These are phyloP conservation scores for Rhaphigaster nebulosa DNA, from an alignment of 2,888 invertebrate genomes.

Conservation along the genomic window DNA sequence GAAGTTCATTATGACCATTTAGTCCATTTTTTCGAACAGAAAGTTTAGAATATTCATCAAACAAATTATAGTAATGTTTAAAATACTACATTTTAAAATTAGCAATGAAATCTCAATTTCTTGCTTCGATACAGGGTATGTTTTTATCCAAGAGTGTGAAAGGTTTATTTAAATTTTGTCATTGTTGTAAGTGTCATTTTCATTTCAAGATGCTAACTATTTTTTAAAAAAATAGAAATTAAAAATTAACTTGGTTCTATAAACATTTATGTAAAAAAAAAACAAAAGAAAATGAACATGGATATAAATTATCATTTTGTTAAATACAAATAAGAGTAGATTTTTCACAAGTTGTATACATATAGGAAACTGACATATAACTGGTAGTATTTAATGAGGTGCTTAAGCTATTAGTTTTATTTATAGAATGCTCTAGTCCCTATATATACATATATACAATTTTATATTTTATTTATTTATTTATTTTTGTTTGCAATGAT, in stretches of 20 bases:
- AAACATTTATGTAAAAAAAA: constrained; percentile 55
- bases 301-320: constrained; percentile 58
- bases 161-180: constrained; percentile 58
- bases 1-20: constrained; percentile 26
- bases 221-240: constrained; percentile 55
- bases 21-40: constrained; percentile 25
- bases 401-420: constrained; percentile 56
- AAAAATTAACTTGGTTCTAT: constrained; percentile 57
- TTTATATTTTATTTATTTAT: constrained; percentile 42
- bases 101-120: constrained; percentile 65
- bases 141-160: constrained; percentile 65
- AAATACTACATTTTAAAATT: constrained; percentile 63
- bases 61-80: constrained; percentile 61
- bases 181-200: constrained; percentile 57
- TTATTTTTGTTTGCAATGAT: constrained; percentile 48
- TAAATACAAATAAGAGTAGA: constrained; percentile 60
- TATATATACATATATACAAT: constrained; percentile 39
- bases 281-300: constrained; percentile 17
- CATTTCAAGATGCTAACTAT: constrained; percentile 59
- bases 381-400: constrained; percentile 58
- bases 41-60: constrained; percentile 52
- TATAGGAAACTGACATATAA: constrained; percentile 45
- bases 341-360: constrained; percentile 61
- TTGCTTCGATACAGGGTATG: constrained; percentile 66
- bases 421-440: constrained; percentile 57